These are phyloP conservation scores for Platalea minor DNA, from an alignment of 2,797 vertebrate species.

Conservation along the genomic window DNA sequence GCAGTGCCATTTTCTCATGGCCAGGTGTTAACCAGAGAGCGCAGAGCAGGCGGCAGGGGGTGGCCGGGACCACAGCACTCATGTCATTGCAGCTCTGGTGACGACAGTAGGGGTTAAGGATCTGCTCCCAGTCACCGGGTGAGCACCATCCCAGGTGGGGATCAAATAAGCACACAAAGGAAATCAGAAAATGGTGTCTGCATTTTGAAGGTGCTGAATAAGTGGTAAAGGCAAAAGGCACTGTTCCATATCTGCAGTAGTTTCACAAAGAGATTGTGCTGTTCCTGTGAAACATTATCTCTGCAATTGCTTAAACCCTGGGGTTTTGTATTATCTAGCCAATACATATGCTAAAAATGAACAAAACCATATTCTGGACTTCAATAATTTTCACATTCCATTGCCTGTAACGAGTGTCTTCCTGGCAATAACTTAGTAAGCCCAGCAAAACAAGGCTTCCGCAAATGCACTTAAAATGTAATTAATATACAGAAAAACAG, in stretches of 20 bases:
- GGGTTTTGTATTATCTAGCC: slow-evolving; percentile 25
- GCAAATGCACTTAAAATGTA: background rate
- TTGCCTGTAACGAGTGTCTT: background rate
- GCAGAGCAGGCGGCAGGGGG: background rate
- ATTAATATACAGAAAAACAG: background rate
- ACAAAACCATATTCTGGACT: background rate
- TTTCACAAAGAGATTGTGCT: background rate
- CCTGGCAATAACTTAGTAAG: background rate
- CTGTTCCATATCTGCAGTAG: background rate
- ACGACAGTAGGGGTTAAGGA: background rate
- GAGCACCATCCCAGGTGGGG: background rate
- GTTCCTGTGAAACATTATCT: background rate
- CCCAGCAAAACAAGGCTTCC: background rate
- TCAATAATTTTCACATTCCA: background rate
- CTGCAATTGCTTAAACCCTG: background rate
- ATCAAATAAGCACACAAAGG: background rate
- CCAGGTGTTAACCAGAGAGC: background rate
- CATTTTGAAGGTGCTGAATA: background rate
- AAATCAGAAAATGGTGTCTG: background rate
- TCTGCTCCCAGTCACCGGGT: rapidly evolving
- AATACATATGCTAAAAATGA: background rate
- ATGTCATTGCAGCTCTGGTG: background rate
- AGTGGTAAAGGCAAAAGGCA: background rate
- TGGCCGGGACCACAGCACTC: rapidly evolving
- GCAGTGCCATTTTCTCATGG: background rate